Evolutionary conservation across 2,797 vertebrate genomes (phyloP).

Genomic region (Agapornis canus): DNA sequence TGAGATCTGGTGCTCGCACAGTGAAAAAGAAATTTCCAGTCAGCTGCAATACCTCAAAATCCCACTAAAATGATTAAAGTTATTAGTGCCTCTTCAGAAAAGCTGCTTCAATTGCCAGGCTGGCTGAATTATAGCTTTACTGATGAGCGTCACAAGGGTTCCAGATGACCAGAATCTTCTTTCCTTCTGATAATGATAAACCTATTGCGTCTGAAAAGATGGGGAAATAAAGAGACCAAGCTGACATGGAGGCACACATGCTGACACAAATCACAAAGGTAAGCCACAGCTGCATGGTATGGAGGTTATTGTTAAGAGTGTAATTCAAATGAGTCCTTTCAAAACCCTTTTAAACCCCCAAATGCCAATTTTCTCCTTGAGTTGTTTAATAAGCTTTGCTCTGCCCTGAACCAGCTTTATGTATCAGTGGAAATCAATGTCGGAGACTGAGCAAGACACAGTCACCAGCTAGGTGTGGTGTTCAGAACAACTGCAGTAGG

Average conservation of each 20-base stretch:
- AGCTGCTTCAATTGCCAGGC: not conserved
- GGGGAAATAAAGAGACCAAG: not conserved
- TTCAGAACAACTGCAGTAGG: not conserved
- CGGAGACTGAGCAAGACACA: not conserved
- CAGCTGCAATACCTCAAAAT: conserved; percentile 37
- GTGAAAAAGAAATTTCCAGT: conserved; percentile 20
- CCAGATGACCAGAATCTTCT: not conserved
- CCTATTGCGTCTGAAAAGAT: not conserved
- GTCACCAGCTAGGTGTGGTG: not conserved
- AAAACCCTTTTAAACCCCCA: not conserved
- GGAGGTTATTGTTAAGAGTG: not conserved
- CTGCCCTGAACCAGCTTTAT: not conserved
- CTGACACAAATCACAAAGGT: not conserved
- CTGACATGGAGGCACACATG: not conserved
- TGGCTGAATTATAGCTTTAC: conserved; percentile 19
- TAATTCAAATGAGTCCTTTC: not conserved
- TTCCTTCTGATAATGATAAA: conserved; percentile 6
- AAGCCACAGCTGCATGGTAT: not conserved
- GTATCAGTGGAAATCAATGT: not conserved
- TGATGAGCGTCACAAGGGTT: conserved; percentile 41
- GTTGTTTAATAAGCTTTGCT: not conserved
- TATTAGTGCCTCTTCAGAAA: conserved; percentile 32
- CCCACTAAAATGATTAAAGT: conserved; percentile 5
- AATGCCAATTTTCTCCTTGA: not conserved
- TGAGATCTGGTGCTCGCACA: not conserved